Evolutionary conservation across 2,113 vertebrate genomes (phyloP).

Genomic region (Ursus arctos): DNA sequence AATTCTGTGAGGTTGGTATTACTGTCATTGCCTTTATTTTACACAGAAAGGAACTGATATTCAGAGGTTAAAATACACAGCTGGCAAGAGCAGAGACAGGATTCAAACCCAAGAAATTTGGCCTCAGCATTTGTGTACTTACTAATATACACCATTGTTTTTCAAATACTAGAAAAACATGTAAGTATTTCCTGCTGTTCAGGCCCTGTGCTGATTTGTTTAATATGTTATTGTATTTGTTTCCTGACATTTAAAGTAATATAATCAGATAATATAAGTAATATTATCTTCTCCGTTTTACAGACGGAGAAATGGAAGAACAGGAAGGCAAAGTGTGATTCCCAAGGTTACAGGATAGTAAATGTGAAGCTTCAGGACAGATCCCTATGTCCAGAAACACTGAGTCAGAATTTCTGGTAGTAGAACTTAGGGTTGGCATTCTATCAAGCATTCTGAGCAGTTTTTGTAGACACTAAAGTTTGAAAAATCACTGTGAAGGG

Average conservation of each 20-base stretch:
- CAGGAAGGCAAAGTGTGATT: background rate
- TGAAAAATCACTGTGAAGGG: background rate
- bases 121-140: background rate
- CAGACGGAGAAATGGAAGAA: background rate
- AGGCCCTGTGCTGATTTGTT: background rate
- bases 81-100: background rate
- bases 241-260: background rate
- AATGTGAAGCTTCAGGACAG: background rate
- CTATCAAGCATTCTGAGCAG: background rate
- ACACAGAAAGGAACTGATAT: background rate
- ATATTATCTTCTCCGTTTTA: background rate
- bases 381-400: background rate
- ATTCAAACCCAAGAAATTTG: background rate
- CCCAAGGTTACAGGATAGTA: background rate
- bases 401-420: background rate
- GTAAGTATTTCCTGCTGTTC: background rate
- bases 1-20: background rate
- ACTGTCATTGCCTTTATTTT: background rate
- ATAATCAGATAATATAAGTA: background rate
- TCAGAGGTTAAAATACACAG: background rate
- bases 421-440: background rate
- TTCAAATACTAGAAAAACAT: background rate
- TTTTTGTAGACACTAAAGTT: background rate
- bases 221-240: background rate
- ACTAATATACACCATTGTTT: background rate